Conservation (phyloP, 1,140 invertebrate genomes). For the Odontomachus brunneus region DNA sequence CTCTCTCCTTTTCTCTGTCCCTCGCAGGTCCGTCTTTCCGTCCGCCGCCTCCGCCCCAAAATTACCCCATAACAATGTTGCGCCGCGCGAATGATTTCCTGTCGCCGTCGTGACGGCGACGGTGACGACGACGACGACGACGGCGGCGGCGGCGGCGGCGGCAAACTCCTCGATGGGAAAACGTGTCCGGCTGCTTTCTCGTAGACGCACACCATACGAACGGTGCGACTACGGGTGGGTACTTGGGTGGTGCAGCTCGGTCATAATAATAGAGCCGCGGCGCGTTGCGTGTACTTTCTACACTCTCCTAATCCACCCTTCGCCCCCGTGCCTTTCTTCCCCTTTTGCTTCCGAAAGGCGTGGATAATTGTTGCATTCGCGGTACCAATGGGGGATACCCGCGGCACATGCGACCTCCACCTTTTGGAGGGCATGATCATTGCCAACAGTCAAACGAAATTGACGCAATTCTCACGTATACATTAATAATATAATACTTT, state of each 20-base stretch:
- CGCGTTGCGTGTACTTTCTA: conserved; percentile 26
- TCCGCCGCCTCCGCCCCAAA: conserved; percentile 16
- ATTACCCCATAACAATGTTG: neutral
- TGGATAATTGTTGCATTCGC: neutral
- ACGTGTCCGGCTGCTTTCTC: conserved; percentile 2
- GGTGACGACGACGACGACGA: neutral
- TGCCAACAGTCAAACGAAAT: no score
- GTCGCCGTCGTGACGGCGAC: conserved; percentile 2
- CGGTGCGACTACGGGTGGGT: neutral
- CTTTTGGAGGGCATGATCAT: no score
- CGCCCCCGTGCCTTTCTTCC: neutral
- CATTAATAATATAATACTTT: no score
- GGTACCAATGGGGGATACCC: no score
- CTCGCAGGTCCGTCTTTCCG: neutral
- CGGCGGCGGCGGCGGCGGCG: neutral
- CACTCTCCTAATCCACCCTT: neutral
- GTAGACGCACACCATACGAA: conserved; percentile 10
- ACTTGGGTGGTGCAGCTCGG: conserved; percentile 66
- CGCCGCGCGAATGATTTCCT: conserved; percentile 2
- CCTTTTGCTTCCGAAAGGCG: neutral
- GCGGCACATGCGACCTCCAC: no score
- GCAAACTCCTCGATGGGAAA: neutral
- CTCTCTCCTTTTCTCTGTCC: neutral
- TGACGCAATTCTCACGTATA: no score
- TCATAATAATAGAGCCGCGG: conserved; percentile 37